A percentile compares a stretch with the other conserved stretches of the same genome.
These are phyloP conservation scores for Euspilapteryx auroguttella DNA, from an alignment of 2,888 invertebrate species.

Conservation along the genomic window DNA sequence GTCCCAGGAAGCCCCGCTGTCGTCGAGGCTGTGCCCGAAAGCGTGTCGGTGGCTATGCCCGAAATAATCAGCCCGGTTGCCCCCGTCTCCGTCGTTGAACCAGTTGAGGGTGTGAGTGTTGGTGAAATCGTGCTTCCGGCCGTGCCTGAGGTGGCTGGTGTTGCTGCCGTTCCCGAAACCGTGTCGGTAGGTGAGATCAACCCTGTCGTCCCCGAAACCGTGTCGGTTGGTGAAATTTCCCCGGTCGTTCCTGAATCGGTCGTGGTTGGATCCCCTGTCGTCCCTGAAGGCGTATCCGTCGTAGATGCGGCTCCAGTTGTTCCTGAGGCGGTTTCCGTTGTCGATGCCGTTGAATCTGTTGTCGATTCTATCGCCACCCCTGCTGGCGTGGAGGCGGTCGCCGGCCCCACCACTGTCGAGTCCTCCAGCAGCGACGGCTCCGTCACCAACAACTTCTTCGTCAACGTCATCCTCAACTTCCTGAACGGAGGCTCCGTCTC, in stretches of 20 bases:
- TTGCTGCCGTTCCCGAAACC: background rate
- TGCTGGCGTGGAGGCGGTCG: background rate
- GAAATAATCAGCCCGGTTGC: background rate
- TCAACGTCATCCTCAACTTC: background rate
- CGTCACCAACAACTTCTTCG: constrained; percentile 1
- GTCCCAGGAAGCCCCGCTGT: constrained; percentile 2
- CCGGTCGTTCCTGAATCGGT: background rate
- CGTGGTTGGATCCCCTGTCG: background rate
- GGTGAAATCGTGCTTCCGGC: background rate
- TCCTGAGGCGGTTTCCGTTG: background rate
- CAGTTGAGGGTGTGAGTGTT: background rate
- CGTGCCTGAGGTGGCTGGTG: background rate
- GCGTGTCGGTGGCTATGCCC: background rate
- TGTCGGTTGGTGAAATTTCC: background rate
- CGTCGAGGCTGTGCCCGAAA: background rate
- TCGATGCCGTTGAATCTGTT: background rate
- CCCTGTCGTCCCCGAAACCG: constrained; percentile 4
- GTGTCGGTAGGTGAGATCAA: constrained; percentile 4
- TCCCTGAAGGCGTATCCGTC: background rate
- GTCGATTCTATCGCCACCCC: background rate
- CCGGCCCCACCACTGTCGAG: background rate
- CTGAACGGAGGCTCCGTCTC: background rate
- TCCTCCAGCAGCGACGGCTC: background rate
- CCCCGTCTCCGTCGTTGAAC: background rate
- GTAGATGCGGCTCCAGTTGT: background rate